Evolutionary conservation across 2,113 vertebrate genomes (phyloP), one percentile per base, ranked within the genome.

Genomic region (Ameiurus melas): DNA sequence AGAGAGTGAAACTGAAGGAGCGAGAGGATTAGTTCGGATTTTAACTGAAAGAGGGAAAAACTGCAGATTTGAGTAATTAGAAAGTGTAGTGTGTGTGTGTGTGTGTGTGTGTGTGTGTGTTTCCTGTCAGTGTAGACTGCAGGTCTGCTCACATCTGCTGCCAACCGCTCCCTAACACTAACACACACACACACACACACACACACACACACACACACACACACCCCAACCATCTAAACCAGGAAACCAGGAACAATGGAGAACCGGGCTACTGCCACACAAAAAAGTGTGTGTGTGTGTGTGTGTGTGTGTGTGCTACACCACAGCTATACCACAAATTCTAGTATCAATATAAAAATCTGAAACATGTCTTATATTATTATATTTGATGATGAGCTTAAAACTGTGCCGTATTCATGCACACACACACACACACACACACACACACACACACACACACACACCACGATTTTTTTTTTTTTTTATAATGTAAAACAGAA

Each of bases 181-280:
- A 10, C 60, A 10, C 60, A 64, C 60, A 64, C 57, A 58, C 57
- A 58, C 57, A 58, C 4, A 58, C 57, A 16, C 62, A 64, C 22
- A 27, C 60, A 25, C 60, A 27, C 60, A 27, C 62, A 27, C 62
- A 27, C 62, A 27, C 62, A 27, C 62, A 27, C 62, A 12, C 62
- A 53, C 75, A 53, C 25, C 53, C 25, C 27, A 8, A 13, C 20
- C 60, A 66, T 73, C 30, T 62, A 85, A 89, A 79, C 84, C 84
- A 86, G 90, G 90, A 91, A 91, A 89, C 43, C 53, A 47, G 66
- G 60, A 91, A 88, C 88, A 91, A 91, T 91, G 77, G 86, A 73
- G 58, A 83, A 87, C 30, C 81, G 57, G 86, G 57, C 43, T 86
- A 64, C 80, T 86, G 86, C 88, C 90, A 84, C 86, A 85, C 64